A percentile compares a stretch with the other conserved stretches of the same genome.
phyloP scores from a whole-genome alignment of 1,140 invertebrate species.

The Galleria mellonella region DNA sequence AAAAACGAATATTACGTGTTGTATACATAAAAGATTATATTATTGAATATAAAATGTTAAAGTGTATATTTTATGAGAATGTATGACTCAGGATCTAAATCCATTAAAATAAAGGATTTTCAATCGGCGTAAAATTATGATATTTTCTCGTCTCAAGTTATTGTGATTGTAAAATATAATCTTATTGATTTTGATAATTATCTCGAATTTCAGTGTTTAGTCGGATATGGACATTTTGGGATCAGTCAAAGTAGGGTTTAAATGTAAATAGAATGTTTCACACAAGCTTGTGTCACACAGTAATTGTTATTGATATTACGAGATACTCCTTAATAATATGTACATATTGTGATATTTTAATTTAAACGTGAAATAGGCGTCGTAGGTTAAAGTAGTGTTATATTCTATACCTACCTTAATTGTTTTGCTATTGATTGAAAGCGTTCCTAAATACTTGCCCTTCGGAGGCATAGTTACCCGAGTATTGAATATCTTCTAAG shows the following conservation, averaged over 20 bases:
- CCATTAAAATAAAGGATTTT: too few relatives aligned
- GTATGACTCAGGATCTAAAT: too few relatives aligned
- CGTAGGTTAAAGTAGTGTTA: constrained; percentile 51
- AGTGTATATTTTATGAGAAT: too few relatives aligned
- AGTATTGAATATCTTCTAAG: constrained; percentile 13
- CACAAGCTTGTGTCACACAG: constrained; percentile 17
- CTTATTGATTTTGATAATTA: not conserved
- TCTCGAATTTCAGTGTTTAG: too few relatives aligned
- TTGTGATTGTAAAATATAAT: not conserved
- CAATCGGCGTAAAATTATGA: not conserved
- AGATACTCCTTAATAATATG: constrained; percentile 57
- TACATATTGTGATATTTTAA: constrained; percentile 74
- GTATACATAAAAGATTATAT: constrained; percentile 10
- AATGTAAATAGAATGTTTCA: constrained; percentile 2
- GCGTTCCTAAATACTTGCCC: constrained; percentile 22
- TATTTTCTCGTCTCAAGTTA: not conserved
- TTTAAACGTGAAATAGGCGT: constrained; percentile 57
- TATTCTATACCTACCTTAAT: constrained; percentile 35
- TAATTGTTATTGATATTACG: constrained; percentile 45
- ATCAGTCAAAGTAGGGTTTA: not conserved
- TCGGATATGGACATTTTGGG: not conserved
- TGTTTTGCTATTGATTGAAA: constrained; percentile 31
- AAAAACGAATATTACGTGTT: not conserved
- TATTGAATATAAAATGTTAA: not conserved
- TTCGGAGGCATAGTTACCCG: constrained; percentile 12